phyloP scores from a whole-genome alignment of 2,113 vertebrate species.

The Gnathonemus echidnorhynchus region DNA sequence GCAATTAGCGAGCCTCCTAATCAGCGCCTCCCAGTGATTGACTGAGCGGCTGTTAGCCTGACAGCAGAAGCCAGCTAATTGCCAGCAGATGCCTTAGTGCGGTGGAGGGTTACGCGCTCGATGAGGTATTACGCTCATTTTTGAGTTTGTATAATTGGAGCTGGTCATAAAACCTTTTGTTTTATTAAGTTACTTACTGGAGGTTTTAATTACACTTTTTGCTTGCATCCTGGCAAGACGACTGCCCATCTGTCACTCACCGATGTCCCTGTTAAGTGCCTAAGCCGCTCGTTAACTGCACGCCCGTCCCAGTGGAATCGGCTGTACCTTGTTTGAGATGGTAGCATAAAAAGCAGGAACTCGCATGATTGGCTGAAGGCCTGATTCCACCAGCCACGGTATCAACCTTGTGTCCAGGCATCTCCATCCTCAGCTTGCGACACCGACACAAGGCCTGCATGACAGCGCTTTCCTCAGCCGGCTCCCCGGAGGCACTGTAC shows the following conservation, averaged over 20 bases:
- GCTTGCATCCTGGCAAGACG: neutral
- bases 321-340: neutral
- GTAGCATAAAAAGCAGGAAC: neutral
- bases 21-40: conserved; percentile 1
- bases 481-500: neutral
- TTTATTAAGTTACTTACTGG: neutral
- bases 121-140: neutral
- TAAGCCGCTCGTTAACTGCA: neutral
- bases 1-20: neutral
- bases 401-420: neutral
- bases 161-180: neutral
- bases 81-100: neutral
- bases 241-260: neutral
- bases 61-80: neutral
- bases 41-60: neutral
- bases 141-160: neutral
- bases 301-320: neutral
- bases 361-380: neutral
- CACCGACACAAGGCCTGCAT: neutral
- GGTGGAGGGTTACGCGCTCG: neutral
- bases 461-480: neutral
- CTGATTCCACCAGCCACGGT: neutral
- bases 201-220: neutral
- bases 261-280: neutral
- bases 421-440: neutral